Base-by-base conservation (phyloP, 2,797 vertebrate genomes). In the Onychomys leucogaster region DNA sequence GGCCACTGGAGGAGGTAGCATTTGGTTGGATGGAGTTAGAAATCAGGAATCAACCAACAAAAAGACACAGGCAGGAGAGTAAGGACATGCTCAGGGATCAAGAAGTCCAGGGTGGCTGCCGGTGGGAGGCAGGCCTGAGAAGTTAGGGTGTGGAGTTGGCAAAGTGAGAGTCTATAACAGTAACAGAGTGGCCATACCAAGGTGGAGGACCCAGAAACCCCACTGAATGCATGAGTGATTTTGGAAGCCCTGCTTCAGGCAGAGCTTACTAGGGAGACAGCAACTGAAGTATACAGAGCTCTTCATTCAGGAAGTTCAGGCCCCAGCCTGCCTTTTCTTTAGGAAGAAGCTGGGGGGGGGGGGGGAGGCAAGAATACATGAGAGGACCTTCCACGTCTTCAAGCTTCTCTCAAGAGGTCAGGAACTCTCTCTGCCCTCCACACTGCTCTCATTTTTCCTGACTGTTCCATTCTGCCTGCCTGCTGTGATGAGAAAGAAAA, bases 241-340 rank as follows among this genome's bases (percentile, higher is more conserved):
- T 75, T 34, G 49, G 91, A 96, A 95, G 57, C 49, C 61, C 25
- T 76, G 17, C 17, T 67, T 23, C 61, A 57, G 57, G 57, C 57
- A 76, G 84, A 95, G 34, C 87, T 85, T 93, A 93, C 67, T 94
- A 94, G 71, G 65, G 77, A 96, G 67, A 61, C 7, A 32, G 32
- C 27, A 85, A 41, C 23, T 81, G 12, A 87, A 91, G 65, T 1
- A 0, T 34, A 67, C 52, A 73, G 29, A 63, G 52, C 23, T 96
- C 80, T 90, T 88, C 78, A 63, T 3, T 83, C 55, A 46, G 75
- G 59, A 91, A 73, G 32, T 49, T 88, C n/a, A 55, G 67, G 3
- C 55, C 37, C 67, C 34, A 89, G 29, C 17, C 73, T 94, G 69
- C 23, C 46, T 88, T 82, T 94, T 78, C 46, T 96, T 85, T 85